Evolutionary conservation across 2,113 vertebrate genomes (phyloP).

Genomic region (Cheirogaleus medius): DNA sequence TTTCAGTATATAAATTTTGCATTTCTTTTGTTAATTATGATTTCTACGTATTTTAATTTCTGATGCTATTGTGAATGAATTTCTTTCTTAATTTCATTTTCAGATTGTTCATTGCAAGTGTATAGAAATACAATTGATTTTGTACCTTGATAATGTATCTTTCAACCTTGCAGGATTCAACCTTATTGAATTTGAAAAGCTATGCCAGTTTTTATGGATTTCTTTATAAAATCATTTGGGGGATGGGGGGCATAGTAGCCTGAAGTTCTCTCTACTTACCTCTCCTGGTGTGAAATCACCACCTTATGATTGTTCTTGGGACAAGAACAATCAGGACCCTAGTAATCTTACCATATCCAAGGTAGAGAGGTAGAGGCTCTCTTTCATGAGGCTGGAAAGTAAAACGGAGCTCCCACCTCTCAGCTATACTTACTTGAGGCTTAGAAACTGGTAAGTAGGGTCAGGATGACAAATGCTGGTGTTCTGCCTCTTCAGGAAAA

Average conservation of each 20-base stretch:
- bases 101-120: neutral
- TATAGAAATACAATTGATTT: neutral
- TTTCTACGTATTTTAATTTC: too few relatives aligned
- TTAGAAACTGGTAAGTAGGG: neutral
- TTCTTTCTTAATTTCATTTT: too few relatives aligned
- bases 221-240: neutral
- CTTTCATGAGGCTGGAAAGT: neutral
- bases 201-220: neutral
- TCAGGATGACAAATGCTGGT: neutral
- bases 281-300: neutral
- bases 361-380: too few relatives aligned
- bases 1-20: neutral
- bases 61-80: too few relatives aligned
- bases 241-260: neutral
- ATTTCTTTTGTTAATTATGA: neutral
- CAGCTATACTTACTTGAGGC: neutral
- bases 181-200: neutral
- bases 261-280: neutral
- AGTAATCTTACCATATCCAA: neutral
- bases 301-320: neutral
- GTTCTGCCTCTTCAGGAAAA: neutral
- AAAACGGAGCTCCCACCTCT: neutral
- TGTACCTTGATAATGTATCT: neutral
- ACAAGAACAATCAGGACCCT: neutral
- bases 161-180: neutral